Evolutionary conservation across 2,113 vertebrate species (phyloP).

Genomic region (Phasianus colchicus): DNA sequence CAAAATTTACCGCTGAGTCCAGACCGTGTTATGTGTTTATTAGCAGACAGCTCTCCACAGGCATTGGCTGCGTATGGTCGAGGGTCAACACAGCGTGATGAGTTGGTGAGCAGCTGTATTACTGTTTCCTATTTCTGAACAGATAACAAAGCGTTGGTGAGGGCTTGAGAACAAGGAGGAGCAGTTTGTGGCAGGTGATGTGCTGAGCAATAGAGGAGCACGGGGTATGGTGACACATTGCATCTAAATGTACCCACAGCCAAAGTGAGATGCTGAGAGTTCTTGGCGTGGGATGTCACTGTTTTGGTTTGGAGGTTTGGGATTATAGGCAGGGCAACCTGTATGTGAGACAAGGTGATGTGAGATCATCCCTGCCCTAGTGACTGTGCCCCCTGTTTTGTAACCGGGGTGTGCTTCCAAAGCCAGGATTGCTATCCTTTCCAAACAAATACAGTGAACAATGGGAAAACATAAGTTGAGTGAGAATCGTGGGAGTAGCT

Average conservation of each 20-base stretch:
- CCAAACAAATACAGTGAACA: neutral
- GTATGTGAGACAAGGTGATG: neutral
- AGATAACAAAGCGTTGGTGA: neutral
- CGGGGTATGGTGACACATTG: neutral
- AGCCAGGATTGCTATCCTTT: neutral
- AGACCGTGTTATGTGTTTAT: neutral
- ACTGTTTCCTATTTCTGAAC: constrained; percentile 5
- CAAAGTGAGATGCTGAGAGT: neutral
- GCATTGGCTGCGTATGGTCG: fast-evolving
- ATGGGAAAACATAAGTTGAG: neutral
- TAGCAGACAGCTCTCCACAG: neutral
- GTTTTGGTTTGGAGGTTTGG: neutral
- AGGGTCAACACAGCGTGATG: neutral
- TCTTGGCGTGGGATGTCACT: neutral
- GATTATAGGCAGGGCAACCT: neutral
- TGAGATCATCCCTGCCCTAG: neutral
- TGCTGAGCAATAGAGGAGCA: neutral
- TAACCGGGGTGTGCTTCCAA: neutral
- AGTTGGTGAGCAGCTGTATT: constrained; percentile 8
- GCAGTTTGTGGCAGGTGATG: neutral
- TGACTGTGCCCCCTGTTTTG: fast-evolving
- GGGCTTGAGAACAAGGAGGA: constrained; percentile 1
- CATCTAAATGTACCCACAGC: neutral
- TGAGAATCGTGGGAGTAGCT: neutral
- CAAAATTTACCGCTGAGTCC: neutral